Evolutionary conservation across 2,113 vertebrate species (phyloP).

Genomic region (Daphoenositta chrysoptera): DNA sequence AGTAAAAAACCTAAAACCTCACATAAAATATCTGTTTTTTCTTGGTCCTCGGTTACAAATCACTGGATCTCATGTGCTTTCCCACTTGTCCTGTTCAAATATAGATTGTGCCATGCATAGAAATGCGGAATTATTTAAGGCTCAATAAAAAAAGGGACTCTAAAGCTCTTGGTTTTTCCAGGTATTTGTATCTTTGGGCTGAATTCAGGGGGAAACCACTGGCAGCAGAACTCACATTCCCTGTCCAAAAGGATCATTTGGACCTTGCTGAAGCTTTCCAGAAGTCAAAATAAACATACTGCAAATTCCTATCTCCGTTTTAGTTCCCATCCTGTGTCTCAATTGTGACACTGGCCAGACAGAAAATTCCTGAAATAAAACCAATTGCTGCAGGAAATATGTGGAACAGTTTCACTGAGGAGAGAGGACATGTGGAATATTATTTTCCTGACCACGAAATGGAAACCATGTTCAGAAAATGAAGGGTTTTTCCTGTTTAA

Average conservation of each 20-base stretch:
- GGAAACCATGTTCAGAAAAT: background rate
- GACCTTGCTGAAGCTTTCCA: background rate
- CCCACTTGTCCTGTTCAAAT: background rate
- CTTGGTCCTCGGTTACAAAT: background rate
- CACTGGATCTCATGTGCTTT: background rate
- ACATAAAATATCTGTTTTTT: background rate
- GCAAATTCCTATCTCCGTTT: background rate
- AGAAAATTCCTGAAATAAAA: background rate
- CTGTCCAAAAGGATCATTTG: background rate
- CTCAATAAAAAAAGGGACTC: background rate
- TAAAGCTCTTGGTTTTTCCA: background rate
- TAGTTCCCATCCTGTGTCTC: background rate
- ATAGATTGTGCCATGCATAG: background rate
- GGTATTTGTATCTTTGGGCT: background rate
- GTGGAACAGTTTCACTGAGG: background rate
- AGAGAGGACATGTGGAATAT: background rate
- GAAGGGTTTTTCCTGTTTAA: accelerated
- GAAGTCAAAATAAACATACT: background rate
- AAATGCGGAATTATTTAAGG: background rate
- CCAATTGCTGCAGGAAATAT: background rate
- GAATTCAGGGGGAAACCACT: background rate
- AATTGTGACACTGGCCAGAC: background rate
- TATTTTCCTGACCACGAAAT: background rate
- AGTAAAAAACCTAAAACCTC: background rate
- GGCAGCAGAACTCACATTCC: background rate